A percentile compares a stretch with the other conserved stretches of the same genome.
These are phyloP conservation scores for Lepidotrigona ventralis DNA, from an alignment of 1,140 invertebrate species.

Conservation along the genomic window DNA sequence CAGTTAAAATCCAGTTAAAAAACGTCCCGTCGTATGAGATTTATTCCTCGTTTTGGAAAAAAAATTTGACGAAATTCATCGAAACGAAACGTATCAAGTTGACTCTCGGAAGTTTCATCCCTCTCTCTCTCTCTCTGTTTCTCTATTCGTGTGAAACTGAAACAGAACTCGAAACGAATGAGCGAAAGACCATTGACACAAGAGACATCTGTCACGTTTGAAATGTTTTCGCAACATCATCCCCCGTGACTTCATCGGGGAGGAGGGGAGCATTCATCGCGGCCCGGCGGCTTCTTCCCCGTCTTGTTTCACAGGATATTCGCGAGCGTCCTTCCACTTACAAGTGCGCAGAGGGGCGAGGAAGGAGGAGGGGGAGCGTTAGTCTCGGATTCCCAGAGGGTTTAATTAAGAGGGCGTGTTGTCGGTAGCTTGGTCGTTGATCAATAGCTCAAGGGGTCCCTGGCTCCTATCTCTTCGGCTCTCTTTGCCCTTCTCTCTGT, in stretches of 20 bases:
- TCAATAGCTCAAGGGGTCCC: constrained; percentile 70
- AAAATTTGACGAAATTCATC: not conserved
- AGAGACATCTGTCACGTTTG: not conserved
- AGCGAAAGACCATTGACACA: not conserved
- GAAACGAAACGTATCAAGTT: not conserved
- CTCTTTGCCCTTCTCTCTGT: constrained; percentile 42
- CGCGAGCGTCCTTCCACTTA: constrained; percentile 28
- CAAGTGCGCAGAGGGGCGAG: not conserved
- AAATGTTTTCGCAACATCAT: not conserved
- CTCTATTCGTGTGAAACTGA: not conserved
- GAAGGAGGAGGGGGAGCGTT: constrained; percentile 5
- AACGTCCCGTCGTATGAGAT: not conserved
- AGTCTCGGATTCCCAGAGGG: constrained; percentile 70
- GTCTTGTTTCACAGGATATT: constrained; percentile 39
- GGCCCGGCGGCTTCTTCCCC: constrained; percentile 14
- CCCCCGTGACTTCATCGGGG: not conserved
- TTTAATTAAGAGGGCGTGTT: constrained; percentile 77
- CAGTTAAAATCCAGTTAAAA: not conserved
- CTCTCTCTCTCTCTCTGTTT: not conserved
- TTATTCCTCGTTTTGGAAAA: not conserved
- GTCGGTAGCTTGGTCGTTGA: constrained; percentile 69
- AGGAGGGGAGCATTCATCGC: too few species aligned
- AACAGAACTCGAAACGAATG: not conserved
- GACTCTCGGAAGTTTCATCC: not conserved
- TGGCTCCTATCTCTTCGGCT: constrained; percentile 24